Base-by-base conservation (phyloP, 2,888 invertebrate genomes). In the Meteorus colon region DNA sequence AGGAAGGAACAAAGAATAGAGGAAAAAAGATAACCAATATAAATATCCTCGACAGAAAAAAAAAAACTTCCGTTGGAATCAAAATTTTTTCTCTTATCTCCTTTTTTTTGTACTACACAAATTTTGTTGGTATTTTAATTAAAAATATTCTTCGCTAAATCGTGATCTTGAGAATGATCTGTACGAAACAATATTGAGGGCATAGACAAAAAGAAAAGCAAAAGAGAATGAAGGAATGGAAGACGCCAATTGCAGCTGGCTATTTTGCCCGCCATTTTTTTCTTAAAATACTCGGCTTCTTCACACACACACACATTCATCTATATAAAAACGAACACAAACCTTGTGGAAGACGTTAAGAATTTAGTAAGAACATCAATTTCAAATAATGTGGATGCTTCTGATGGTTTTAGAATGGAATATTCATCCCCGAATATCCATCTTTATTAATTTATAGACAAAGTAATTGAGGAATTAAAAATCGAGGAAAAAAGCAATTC, bases 11-110 rank as follows among this genome's bases (percentile, higher is more conserved):
- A 55, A 55, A 55, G 55, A 55, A 55, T 4, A 55, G 4, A 3
- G 24, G 24, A 45, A 31, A 37, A 66, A 75, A 67, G 66, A 34
- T 55, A 51, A 51, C 51, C 29, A 70, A 71, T 48, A 69, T 19
- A 19, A 16, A 29, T 65, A 31, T 19, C 4, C 55, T 24, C 1
- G 55, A 55, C 19, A 55, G n/a, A 6, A 55, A 19, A 55, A 19
- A 55, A 55, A 19, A 55, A 55, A 55, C 55, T 19, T 55, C 19
- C 19, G 19, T n/a, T 55, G 19, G 19, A 24, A 6, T 55, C 1
- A 4, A 4, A 55, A 55, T 19, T 19, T 10, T 55, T 55, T 55
- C 1, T 19, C 24, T 1, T 55, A 8, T 19, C 2, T 24, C 2
- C 4, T 48, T 48, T n/a, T 4, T 41, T 41, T 12, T 10, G 8